Percentiles rank a stretch among this genome's conserved stretches.
phyloP scores from a whole-genome alignment of 2,797 vertebrate species.

The Alosa sapidissima region DNA sequence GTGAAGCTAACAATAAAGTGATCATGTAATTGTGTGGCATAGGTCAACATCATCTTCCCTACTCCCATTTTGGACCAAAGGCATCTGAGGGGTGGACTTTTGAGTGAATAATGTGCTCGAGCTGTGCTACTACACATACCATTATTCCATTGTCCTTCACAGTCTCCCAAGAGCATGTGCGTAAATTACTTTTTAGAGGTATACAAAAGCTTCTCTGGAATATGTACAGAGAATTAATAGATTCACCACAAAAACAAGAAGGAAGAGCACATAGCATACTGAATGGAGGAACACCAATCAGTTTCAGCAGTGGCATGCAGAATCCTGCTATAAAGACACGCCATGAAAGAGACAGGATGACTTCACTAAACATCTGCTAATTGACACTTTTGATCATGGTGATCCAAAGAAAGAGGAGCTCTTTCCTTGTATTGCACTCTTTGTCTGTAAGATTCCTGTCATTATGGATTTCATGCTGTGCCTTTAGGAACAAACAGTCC shows the following conservation, averaged over 20 bases:
- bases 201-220: background rate
- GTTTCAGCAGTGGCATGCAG: background rate
- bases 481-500: background rate
- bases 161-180: background rate
- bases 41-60: background rate
- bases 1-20: background rate
- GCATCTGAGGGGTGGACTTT: background rate
- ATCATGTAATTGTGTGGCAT: background rate
- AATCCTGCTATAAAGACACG: background rate
- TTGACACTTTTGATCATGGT: background rate
- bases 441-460: background rate
- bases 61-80: background rate
- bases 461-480: background rate
- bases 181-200: conserved; percentile 1
- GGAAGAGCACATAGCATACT: background rate
- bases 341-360: background rate
- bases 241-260: background rate
- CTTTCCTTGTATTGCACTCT: background rate
- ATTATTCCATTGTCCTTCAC: background rate
- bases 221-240: background rate
- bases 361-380: background rate
- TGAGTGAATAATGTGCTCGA: background rate
- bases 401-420: background rate
- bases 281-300: background rate
- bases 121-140: background rate